phyloP scores from a whole-genome alignment of 1,140 invertebrate species.

The Nymphalis io region DNA sequence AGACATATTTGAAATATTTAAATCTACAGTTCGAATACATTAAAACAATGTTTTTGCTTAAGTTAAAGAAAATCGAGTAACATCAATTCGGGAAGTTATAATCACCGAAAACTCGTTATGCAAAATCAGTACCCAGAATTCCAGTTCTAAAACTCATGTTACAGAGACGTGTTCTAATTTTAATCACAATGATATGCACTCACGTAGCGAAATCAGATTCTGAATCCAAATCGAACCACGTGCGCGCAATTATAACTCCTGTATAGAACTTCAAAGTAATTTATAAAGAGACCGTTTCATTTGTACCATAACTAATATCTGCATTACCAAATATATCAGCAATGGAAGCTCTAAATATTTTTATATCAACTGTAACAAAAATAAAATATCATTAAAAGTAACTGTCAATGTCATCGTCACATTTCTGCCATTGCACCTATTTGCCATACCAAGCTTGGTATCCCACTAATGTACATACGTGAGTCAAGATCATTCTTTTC shows the following conservation, averaged over 20 bases:
- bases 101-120: conserved; percentile 47
- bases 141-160: conserved; percentile 48
- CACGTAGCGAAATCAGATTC: conserved; percentile 58
- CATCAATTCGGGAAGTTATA: conserved; percentile 38
- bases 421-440: too few relatives aligned
- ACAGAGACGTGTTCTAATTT: conserved; percentile 50
- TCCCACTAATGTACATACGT: too few relatives aligned
- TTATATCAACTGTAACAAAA: too few relatives aligned
- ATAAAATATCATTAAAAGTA: too few relatives aligned
- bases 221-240: conserved; percentile 56
- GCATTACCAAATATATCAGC: not conserved
- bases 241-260: conserved; percentile 57
- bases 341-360: not conserved
- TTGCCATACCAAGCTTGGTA: too few relatives aligned
- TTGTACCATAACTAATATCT: not conserved
- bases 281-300: conserved; percentile 2
- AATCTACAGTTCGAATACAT: too few relatives aligned
- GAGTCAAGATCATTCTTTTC: too few relatives aligned
- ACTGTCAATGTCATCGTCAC: too few relatives aligned
- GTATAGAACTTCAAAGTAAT: conserved; percentile 23
- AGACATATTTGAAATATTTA: too few relatives aligned
- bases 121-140: conserved; percentile 44
- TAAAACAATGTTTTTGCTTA: not conserved
- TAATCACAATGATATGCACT: conserved; percentile 59
- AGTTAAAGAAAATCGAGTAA: conserved; percentile 19